Conservation (phyloP, 2,113 vertebrate species). For the Cairina moschata region DNA sequence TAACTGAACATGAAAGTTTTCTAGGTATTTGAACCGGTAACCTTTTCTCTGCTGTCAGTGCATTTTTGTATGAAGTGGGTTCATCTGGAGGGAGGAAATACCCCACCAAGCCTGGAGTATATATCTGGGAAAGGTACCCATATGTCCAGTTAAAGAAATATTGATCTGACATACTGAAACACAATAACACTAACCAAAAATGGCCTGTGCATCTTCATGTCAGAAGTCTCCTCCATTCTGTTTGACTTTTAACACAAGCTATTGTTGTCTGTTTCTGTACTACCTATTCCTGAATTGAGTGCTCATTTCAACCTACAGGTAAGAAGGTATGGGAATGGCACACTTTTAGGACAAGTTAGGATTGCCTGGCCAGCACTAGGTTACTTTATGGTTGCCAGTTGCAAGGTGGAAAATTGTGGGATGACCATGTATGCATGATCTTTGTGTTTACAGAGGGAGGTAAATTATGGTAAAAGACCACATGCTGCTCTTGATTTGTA, state of each 20-base stretch:
- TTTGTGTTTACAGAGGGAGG: not conserved
- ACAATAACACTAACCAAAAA: not conserved
- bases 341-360: not conserved
- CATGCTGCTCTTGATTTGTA: not conserved
- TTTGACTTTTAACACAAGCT: not conserved
- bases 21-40: not conserved
- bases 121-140: not conserved
- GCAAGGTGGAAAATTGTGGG: not conserved
- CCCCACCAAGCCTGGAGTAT: accelerated
- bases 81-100: not conserved
- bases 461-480: not conserved
- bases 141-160: not conserved
- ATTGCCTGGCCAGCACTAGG: not conserved
- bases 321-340: not conserved
- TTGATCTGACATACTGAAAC: not conserved
- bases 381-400: not conserved
- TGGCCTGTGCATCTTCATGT: not conserved
- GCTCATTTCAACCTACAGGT: not conserved
- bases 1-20: not conserved
- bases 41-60: not conserved
- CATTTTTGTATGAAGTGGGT: not conserved
- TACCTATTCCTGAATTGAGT: not conserved
- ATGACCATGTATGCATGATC: not conserved
- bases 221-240: not conserved
- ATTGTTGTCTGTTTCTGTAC: not conserved